Conservation (phyloP, 2,797 vertebrate genomes). For the Galago senegalensis region DNA sequence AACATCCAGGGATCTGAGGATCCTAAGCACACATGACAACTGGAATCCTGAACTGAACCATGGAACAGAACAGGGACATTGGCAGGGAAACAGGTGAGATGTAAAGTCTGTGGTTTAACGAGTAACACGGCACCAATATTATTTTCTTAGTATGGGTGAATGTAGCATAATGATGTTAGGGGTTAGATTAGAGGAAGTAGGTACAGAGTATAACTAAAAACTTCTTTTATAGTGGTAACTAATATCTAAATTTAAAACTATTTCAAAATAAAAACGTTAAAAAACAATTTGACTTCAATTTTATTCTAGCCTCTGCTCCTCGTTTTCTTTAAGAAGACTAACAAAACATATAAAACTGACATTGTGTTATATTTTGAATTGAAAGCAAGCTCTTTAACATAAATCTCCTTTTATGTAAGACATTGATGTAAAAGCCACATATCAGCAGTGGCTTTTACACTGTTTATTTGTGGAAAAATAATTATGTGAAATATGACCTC, state of each 20-base stretch:
- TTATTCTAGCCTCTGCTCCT: not conserved
- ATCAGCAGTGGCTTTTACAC: not conserved
- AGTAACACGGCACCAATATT: not conserved
- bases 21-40: not conserved
- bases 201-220: not conserved
- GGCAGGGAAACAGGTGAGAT: not conserved
- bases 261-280: slow-evolving; percentile 4
- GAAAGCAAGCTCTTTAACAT: not conserved
- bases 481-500: not conserved
- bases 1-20: not conserved
- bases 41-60: not conserved
- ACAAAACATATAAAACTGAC: not conserved
- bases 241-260: slow-evolving; percentile 1
- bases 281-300: not conserved
- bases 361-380: not conserved
- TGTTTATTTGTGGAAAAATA: not conserved
- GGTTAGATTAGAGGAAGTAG: not conserved
- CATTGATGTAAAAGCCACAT: not conserved
- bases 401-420: not conserved
- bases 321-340: not conserved
- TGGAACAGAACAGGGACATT: not conserved
- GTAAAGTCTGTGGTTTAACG: not conserved
- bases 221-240: not conserved
- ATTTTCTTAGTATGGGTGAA: not conserved
- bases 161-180: not conserved